A percentile compares a stretch with the other conserved stretches of the same genome.
Conservation (phyloP, 2,888 invertebrate species). For the Heliconius sara region DNA sequence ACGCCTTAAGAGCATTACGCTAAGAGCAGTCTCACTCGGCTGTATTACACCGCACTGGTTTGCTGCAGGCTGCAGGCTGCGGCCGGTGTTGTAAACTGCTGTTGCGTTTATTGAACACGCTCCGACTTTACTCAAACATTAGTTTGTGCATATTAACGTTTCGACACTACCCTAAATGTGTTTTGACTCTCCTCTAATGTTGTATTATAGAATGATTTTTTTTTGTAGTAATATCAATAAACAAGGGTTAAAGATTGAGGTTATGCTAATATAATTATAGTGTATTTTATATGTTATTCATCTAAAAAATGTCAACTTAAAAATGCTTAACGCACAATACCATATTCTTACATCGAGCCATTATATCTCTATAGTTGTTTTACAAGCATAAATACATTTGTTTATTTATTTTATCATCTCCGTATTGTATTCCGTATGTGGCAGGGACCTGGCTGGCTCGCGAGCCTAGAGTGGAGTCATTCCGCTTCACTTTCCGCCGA, state of each 20-base stretch:
- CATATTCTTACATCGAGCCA: too few relatives aligned
- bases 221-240: not conserved
- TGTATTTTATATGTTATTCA: too few relatives aligned
- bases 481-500: too few relatives aligned
- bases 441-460: too few relatives aligned
- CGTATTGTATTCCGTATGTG: too few relatives aligned
- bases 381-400: too few relatives aligned
- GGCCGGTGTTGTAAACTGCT: conserved; percentile 38
- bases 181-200: not conserved
- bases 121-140: conserved; percentile 32
- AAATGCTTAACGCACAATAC: too few relatives aligned
- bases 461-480: too few relatives aligned
- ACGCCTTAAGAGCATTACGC: conserved; percentile 31
- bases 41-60: conserved; percentile 61
- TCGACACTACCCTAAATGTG: conserved; percentile 4
- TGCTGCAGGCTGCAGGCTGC: conserved; percentile 50
- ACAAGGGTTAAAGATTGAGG: too few relatives aligned
- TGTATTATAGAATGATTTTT: not conserved
- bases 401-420: too few relatives aligned
- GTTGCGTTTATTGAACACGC: conserved; percentile 38
- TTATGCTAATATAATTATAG: not conserved
- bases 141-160: conserved; percentile 17
- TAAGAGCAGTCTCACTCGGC: conserved; percentile 60
- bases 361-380: too few relatives aligned
- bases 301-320: too few relatives aligned